These are phyloP conservation scores for Omphaloscelis lunosa DNA, from an alignment of 2,888 invertebrate species.

Conservation along the genomic window DNA sequence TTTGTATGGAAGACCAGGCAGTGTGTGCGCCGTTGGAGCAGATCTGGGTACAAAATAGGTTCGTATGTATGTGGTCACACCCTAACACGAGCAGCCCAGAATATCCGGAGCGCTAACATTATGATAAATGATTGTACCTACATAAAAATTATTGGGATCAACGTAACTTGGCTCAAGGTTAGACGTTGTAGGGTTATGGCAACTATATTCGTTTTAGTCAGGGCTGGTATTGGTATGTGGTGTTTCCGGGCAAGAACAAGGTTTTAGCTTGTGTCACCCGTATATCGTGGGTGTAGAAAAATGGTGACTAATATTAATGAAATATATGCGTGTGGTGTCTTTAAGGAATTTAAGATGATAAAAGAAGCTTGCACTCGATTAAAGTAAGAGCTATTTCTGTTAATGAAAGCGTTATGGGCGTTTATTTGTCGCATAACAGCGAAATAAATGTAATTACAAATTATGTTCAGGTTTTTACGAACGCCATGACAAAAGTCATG, in stretches of 20 bases:
- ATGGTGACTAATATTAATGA: constrained; percentile 20
- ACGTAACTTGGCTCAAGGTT: constrained; percentile 64
- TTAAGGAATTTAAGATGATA: background rate
- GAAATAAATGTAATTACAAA: background rate
- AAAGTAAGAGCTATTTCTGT: background rate
- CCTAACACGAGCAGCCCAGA: constrained; percentile 47
- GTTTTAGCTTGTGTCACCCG: background rate
- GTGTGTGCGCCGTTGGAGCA: constrained; percentile 13
- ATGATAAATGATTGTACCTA: constrained; percentile 66
- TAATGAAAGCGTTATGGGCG: background rate
- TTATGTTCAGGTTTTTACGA: background rate
- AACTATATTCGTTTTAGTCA: constrained; percentile 30
- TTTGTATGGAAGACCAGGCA: constrained; percentile 36
- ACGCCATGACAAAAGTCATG: no score
- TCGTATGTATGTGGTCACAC: constrained; percentile 39
- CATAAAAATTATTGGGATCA: constrained; percentile 64
- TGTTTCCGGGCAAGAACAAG: constrained; percentile 35
- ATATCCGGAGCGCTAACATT: constrained; percentile 64
- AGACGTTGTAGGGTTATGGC: constrained; percentile 41
- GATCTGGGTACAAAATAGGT: constrained; percentile 34
- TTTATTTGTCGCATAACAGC: background rate
- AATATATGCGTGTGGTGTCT: background rate
- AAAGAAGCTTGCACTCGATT: background rate
- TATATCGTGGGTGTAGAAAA: constrained; percentile 29
- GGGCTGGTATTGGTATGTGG: constrained; percentile 19